Evolutionary conservation across 2,113 vertebrate species (phyloP).

Genomic region (Hemiscyllium ocellatum): DNA sequence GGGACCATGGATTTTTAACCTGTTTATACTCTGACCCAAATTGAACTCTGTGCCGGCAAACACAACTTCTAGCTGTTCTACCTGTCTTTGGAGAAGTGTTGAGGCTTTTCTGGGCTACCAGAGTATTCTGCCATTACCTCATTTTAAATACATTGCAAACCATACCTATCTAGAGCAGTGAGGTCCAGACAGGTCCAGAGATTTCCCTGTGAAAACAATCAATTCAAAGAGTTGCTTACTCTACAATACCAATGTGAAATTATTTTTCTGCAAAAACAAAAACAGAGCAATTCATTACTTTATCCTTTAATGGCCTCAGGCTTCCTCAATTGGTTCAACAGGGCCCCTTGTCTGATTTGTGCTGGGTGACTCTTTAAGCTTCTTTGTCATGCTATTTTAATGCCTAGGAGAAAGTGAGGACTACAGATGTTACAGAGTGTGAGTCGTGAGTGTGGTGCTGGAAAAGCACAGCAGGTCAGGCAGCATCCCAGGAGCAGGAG

Average conservation of each 20-base stretch:
- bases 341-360: neutral
- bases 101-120: neutral
- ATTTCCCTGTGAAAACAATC: neutral
- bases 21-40: neutral
- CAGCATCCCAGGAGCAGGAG: no score
- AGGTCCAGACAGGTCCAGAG: neutral
- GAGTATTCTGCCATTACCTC: neutral
- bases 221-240: neutral
- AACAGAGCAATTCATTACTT: neutral
- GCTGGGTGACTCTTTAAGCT: no score
- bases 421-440: no score
- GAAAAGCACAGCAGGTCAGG: no score
- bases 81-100: neutral
- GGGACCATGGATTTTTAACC: neutral
- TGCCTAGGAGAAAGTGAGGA: no score
- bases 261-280: neutral
- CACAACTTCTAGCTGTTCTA: neutral
- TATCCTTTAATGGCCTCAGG: neutral
- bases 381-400: neutral
- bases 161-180: neutral
- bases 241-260: neutral
- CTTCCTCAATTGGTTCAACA: neutral
- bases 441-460: no score
- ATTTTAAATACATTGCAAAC: neutral
- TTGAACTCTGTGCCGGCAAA: neutral